Evolutionary conservation across 2,113 vertebrate genomes (phyloP), one percentile per base, ranked within the genome.

Genomic region (Microtus montanus): DNA sequence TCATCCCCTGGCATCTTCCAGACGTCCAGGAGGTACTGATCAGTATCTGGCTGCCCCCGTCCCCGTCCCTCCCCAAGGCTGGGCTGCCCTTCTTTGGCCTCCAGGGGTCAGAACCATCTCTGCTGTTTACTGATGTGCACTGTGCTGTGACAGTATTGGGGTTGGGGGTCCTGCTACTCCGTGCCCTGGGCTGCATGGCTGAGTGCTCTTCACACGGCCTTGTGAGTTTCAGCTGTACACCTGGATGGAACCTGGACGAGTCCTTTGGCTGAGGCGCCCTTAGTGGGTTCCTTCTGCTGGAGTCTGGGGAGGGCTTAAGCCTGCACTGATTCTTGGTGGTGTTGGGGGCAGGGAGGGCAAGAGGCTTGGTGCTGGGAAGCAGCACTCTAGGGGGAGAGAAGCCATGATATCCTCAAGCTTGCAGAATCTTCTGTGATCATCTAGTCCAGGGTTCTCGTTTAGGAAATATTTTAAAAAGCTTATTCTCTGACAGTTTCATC

Each of bases 81-180:
- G 70, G 33, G 80, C 92, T 92, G 97, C 96, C 96, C 92, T 96
- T 97, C 95, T 90, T 93, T 11, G 70, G 82, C 96, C 96, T 78
- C 87, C 96, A 96, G 97, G 96, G 97, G 95, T 98, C 98, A 98
- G 98, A 97, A 97, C 93, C 95, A 96, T 95, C 98, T 98, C 98
- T 98, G 98, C 3, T 74, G 94, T 95, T 92, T 97, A 95, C 97
- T 92, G 94, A 61, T 96, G 93, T 98, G 97, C 91, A 97, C 94
- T 12, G 77, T 98, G 98, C 96, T 75, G 93, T 97, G 94, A 64
- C 58, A 64, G 87, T 49, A 28, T 58, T 86, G 26, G 85, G 94
- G 33, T 24, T 0, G 70, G 80, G 80, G 87, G 95, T 80, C 68
- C 78, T 92, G 93, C 68, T 77, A 97, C 73, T 20, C 92, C 88